Base-by-base conservation (phyloP, 2,113 vertebrate species). In the Engraulis encrasicolus region DNA sequence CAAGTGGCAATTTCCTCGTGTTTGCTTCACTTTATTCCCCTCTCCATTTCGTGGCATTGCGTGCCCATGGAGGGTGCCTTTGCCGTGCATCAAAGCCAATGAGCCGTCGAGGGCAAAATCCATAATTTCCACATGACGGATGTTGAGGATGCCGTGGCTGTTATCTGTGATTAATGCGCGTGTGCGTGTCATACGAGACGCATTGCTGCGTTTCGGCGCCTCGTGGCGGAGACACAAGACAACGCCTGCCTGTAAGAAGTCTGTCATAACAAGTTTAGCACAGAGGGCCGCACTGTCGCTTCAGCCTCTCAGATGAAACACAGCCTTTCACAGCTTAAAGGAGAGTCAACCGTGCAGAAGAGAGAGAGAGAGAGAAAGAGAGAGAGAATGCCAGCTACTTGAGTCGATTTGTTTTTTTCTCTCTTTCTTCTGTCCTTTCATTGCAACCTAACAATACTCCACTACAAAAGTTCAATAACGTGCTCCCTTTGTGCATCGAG, bases 121-220 rank as follows among this genome's bases (percentile, higher is more conserved):
- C 34, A 74, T 74, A 74, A 74, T 74, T 74, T 74, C 31, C 66
- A 74, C 15, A 31, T 74, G 66, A 34, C 66, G 66, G 66, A 74
- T 34, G 66, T 14, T 2, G 12, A 15, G 27, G 15, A 3, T 15
- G 66, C 27, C 15, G 31, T 31, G 66, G 27, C 58, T 66, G 31
- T 74, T 74, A 74, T 34, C 0, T 3, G 66, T 74, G 66, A 74
- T 74, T 74, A 74, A 74, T 74, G 66, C 66, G 4, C 5, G 31
- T 36, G 66, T 34, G 31, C 15, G 66, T 74, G 66, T 74, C 66
- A 74, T 15, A 14, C 66, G 66, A 74, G 66, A 74, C 15, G 27
- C 66, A 14, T 34, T 4, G 66, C 66, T 31, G 11, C 66, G 14
- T 31, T 74, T 74, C 34, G 4, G 31, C 34, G 27, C 12, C 12